Evolutionary conservation across 2,797 vertebrate genomes (phyloP).

Genomic region (Cetoscarus ocellatus): DNA sequence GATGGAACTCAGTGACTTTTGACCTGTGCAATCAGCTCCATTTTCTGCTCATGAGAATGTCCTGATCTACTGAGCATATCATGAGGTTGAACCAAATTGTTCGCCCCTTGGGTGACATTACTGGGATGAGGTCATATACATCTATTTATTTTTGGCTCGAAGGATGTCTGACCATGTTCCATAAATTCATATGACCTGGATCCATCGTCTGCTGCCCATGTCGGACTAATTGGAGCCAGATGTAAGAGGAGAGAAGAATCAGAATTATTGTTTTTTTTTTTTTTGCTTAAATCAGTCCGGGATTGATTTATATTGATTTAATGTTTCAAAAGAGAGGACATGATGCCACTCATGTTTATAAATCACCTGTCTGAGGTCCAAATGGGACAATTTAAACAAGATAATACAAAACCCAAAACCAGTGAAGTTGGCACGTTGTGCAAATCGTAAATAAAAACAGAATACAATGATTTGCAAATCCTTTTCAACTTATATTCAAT

Average conservation of each 20-base stretch:
- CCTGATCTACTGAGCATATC: conserved; percentile 28
- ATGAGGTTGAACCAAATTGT: conserved; percentile 27
- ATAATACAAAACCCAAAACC: too few relatives aligned
- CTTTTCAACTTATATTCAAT: too few relatives aligned
- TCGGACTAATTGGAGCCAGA: conserved; percentile 46
- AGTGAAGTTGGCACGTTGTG: too few relatives aligned
- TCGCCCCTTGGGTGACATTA: conserved; percentile 35
- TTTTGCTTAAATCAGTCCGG: too few relatives aligned
- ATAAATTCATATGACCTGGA: neutral
- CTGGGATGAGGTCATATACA: conserved; percentile 37
- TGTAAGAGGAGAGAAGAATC: conserved; percentile 2
- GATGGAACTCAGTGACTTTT: conserved; percentile 67
- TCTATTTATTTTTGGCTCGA: conserved; percentile 39
- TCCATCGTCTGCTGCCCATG: conserved; percentile 19
- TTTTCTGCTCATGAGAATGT: conserved; percentile 45
- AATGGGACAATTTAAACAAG: too few relatives aligned
- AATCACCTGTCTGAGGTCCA: too few relatives aligned
- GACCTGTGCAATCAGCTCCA: conserved; percentile 64
- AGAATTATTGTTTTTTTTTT: neutral
- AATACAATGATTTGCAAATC: too few relatives aligned
- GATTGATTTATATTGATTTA: too few relatives aligned
- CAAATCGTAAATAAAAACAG: too few relatives aligned
- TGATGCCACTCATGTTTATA: too few relatives aligned
- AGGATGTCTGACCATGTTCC: conserved; percentile 8
- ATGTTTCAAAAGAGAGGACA: too few relatives aligned